Conservation (phyloP, 2,888 invertebrate species). For the Nebria brevicollis region DNA sequence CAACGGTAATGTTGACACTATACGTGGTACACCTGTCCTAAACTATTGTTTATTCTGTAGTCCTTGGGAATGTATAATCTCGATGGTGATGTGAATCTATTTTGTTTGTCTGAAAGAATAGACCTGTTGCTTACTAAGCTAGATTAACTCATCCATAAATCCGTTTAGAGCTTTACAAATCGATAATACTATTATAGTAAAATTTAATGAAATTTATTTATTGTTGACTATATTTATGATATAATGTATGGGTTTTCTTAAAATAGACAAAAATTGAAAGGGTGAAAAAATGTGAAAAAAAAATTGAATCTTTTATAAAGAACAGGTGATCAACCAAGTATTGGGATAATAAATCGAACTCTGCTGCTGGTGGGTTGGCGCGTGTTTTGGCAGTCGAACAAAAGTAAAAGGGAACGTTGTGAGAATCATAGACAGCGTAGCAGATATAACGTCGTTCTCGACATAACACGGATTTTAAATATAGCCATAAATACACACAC, state of each 20-base stretch:
- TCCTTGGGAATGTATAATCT: neutral
- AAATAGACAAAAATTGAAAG: too few species aligned
- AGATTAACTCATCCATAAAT: too few species aligned
- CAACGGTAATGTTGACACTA: neutral
- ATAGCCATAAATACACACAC: neutral
- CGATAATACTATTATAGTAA: too few species aligned
- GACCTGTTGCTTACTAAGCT: too few species aligned
- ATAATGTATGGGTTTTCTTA: too few species aligned
- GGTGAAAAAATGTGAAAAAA: neutral
- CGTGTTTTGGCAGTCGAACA: conserved; percentile 17
- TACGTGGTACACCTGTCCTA: neutral
- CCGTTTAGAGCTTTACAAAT: too few species aligned
- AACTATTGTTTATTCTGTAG: neutral
- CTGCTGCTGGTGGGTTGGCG: conserved; percentile 3
- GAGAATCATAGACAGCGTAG: neutral
- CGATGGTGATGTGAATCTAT: neutral
- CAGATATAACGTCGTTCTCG: neutral
- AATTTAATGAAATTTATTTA: too few species aligned
- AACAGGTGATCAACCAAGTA: too few species aligned
- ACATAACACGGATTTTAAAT: neutral
- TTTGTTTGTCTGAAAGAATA: too few species aligned
- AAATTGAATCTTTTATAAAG: neutral
- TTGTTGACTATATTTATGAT: too few species aligned
- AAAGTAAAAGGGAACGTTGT: conserved; percentile 5
- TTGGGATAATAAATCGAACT: neutral